These are phyloP conservation scores for Spilosoma lubricipeda DNA, from an alignment of 2,888 invertebrate genomes.

Conservation along the genomic window DNA sequence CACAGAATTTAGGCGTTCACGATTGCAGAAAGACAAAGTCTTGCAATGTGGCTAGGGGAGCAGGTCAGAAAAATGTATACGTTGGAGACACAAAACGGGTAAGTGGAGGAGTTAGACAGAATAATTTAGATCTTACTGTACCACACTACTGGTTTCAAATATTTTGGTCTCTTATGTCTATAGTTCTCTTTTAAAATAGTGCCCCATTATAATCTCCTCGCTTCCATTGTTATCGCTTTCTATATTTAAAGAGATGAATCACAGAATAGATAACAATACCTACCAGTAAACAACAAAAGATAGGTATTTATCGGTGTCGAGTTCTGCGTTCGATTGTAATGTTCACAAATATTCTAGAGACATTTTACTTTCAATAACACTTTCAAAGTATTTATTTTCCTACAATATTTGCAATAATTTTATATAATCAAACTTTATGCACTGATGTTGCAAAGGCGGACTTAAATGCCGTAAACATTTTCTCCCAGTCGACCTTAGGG, in stretches of 20 bases:
- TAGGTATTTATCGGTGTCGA: neutral
- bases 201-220: neutral
- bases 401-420: too few relatives aligned
- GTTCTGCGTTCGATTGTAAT: neutral
- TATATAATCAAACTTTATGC: too few relatives aligned
- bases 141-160: neutral
- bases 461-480: too few relatives aligned
- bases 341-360: too few relatives aligned
- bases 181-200: neutral
- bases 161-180: neutral
- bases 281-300: neutral
- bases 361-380: too few relatives aligned
- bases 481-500: too few relatives aligned
- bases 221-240: neutral
- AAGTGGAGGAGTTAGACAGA: neutral
- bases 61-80: neutral
- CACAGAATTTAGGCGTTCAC: too few relatives aligned
- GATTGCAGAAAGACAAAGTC: too few relatives aligned
- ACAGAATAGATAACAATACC: neutral
- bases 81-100: neutral
- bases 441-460: too few relatives aligned
- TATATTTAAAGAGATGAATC: slow-evolving; percentile 13
- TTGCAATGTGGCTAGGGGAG: too few relatives aligned
- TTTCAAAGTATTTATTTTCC: too few relatives aligned
- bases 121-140: neutral